These are phyloP conservation scores for Eurystomus glaucurus DNA, from an alignment of 2,797 vertebrate species.

Conservation along the genomic window DNA sequence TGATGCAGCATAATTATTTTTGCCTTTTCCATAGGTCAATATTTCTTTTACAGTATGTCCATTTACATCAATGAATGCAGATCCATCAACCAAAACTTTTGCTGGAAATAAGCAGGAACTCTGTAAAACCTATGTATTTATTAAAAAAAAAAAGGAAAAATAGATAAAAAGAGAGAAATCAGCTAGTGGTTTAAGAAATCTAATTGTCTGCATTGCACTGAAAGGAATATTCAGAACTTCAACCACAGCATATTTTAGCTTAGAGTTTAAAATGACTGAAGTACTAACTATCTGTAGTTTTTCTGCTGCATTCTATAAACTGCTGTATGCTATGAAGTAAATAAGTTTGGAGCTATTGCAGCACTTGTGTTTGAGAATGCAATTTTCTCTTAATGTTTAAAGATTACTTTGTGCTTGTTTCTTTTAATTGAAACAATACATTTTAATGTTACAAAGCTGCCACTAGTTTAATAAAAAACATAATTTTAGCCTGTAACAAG, in stretches of 20 bases:
- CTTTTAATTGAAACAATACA: constrained; percentile 78
- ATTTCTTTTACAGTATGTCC: not conserved
- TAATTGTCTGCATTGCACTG: not conserved
- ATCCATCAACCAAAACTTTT: not conserved
- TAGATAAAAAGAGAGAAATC: not conserved
- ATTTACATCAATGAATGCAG: not conserved
- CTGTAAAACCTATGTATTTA: not conserved
- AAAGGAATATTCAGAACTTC: constrained; percentile 7
- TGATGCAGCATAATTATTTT: not conserved
- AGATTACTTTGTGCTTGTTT: constrained; percentile 53
- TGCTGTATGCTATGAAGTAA: not conserved
- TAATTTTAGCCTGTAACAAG: constrained; percentile 33
- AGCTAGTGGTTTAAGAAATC: not conserved
- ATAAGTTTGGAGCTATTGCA: not conserved
- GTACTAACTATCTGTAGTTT: not conserved
- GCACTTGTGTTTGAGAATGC: constrained; percentile 35
- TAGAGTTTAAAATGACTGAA: constrained; percentile 27
- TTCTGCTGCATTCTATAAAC: not conserved
- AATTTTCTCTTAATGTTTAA: constrained; percentile 71
- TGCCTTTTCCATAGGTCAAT: not conserved
- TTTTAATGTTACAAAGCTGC: constrained; percentile 66
- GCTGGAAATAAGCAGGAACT: not conserved
- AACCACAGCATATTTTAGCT: constrained; percentile 20
- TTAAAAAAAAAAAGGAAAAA: not conserved
- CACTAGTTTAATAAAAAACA: constrained; percentile 56